Conservation (phyloP, 2,888 invertebrate genomes). For the Trachelus stipa region DNA sequence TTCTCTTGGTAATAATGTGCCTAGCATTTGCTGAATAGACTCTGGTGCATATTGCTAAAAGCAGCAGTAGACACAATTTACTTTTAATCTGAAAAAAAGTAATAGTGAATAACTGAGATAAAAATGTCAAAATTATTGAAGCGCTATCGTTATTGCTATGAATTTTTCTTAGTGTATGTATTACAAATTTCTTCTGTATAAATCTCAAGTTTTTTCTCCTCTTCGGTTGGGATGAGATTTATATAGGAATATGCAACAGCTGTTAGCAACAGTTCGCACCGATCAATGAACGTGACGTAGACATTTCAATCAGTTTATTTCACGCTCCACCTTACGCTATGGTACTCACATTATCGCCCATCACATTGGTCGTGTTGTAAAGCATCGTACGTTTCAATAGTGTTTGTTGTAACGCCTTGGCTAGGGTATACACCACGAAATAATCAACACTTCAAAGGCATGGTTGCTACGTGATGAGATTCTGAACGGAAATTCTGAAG, state of each 20-base stretch:
- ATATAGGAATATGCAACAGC: constrained; percentile 19
- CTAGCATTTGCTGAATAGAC: constrained; percentile 31
- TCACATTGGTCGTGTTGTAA: constrained; percentile 9
- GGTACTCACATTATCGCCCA: constrained; percentile 20
- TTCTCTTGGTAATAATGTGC: constrained; percentile 71
- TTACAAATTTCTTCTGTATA: background rate
- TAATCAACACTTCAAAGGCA: constrained; percentile 14
- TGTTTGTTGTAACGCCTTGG: background rate
- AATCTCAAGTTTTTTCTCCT: background rate
- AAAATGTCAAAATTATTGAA: background rate
- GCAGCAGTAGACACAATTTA: constrained; percentile 30
- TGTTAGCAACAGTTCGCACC: constrained; percentile 17
- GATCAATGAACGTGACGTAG: constrained; percentile 9
- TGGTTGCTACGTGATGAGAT: constrained; percentile 15
- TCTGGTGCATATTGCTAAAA: constrained; percentile 36
- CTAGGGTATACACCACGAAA: background rate
- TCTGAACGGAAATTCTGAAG: constrained; percentile 15
- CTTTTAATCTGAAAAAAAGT: background rate
- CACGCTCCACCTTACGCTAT: background rate
- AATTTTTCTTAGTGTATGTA: background rate
- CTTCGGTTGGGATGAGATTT: background rate
- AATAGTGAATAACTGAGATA: background rate
- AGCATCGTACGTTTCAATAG: background rate
- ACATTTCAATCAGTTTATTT: background rate
- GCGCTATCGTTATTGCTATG: background rate